phyloP scores from a whole-genome alignment of 2,888 invertebrate genomes.

The Eristalinus aeneus region DNA sequence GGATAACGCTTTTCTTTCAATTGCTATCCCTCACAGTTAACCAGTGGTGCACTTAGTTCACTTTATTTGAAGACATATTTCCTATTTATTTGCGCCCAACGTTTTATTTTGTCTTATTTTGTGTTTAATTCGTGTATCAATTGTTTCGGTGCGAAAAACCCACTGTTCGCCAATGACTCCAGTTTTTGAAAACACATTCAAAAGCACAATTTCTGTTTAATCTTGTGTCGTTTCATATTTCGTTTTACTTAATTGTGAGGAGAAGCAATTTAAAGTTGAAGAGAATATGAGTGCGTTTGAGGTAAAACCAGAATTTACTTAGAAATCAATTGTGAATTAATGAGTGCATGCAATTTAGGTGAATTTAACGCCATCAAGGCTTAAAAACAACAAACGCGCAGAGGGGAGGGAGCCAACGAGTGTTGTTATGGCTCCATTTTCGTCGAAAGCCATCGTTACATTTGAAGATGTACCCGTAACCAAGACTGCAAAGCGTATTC shows the following conservation, averaged over 20 bases:
- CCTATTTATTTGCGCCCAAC: neutral
- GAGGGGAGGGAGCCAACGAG: constrained; percentile 78
- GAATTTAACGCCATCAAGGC: constrained; percentile 78
- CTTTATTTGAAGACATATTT: neutral
- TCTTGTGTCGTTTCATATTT: neutral
- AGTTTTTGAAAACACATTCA: neutral
- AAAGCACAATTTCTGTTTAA: neutral
- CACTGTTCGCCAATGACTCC: neutral
- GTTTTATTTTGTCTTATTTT: constrained; percentile 13
- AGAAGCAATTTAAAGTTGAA: neutral
- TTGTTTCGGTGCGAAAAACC: neutral
- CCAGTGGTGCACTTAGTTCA: constrained; percentile 7
- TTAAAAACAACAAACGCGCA: constrained; percentile 76
- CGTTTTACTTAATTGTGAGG: constrained; percentile 10
- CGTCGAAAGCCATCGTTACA: constrained; percentile 85
- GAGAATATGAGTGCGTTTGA: constrained; percentile 79
- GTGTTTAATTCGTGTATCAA: constrained; percentile 10
- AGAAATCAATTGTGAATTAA: neutral
- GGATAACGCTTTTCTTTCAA: constrained; percentile 58
- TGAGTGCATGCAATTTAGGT: constrained; percentile 73
- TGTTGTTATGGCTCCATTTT: constrained; percentile 85
- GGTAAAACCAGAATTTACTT: constrained; percentile 72
- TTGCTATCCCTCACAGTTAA: constrained; percentile 54
- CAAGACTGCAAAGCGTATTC: constrained; percentile 81
- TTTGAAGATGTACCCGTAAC: constrained; percentile 86